Evolutionary conservation across 2,113 vertebrate genomes (phyloP), one percentile per base, ranked within the genome.

Genomic region (Anseranas semipalmata): DNA sequence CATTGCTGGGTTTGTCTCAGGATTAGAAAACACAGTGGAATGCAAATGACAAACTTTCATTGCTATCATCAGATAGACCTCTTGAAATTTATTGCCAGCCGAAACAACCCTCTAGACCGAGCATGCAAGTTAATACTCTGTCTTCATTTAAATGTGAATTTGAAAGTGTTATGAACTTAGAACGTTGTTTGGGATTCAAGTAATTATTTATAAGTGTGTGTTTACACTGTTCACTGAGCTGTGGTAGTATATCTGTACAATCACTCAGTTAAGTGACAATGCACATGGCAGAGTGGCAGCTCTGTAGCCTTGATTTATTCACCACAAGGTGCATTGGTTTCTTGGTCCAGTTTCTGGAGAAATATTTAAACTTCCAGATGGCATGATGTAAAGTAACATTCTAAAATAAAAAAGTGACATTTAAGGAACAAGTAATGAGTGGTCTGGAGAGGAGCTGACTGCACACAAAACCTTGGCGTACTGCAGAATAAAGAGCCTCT

Each of bases 301-400:
- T 96, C 88, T 63, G 76, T 63, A 94, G 65, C 75, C 65, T 86
- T 93, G 84, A 96, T 96, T 84, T 92, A 84, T 89, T 93, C 89
- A 94, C 84, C 76, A 87, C 60, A 92, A 92, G 71, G 81, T 89
- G 50, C 70, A 91, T 56, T 87, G 62, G 41, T 65, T 95, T 91
- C 89, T 85, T 82, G 71, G 82, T 89, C 67, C 46, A 73, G 45
- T 89, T 95, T 87, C 77, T 94, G 71, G 33, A 93, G 73, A 89
- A 96, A 93, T 83, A 88, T 83, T 93, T 91, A 94, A 95, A 91
- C 46, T 55, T 87, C 89, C 92, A 97, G 62, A 58, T 96, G 93
- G 84, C 2, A 0, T 0, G 0, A 89, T 73, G 58, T 73, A 92
- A 95, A 91, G 66, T 75, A 93, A 93, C 48, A n/a, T 58, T 80